A percentile compares a stretch with the other conserved stretches of the same genome.
Evolutionary conservation across 2,888 invertebrate genomes (phyloP).

Genomic region (Pandemis corylana): DNA sequence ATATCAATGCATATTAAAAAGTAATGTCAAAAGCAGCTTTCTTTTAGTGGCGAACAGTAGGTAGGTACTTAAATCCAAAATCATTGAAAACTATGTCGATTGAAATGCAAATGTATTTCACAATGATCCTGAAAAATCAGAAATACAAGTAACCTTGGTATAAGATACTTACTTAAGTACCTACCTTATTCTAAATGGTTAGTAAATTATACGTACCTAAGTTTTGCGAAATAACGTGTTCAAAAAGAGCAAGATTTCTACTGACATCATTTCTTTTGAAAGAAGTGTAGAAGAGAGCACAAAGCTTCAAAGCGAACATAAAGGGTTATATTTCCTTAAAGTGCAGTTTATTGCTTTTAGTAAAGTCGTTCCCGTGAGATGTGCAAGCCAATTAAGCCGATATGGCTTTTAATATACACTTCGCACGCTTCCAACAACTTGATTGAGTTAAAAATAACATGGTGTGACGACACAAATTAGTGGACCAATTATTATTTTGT

Average conservation of each 20-base stretch:
- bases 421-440: background rate
- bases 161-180: no score
- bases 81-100: no score
- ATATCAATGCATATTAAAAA: no score
- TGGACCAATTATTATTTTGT: background rate
- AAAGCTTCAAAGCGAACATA: background rate
- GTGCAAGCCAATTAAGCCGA: background rate
- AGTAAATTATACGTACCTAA: background rate
- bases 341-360: slow-evolving; percentile 19
- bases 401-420: background rate
- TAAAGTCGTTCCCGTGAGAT: slow-evolving; percentile 1
- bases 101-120: no score
- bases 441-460: background rate
- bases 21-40: no score
- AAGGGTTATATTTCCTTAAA: slow-evolving; percentile 12
- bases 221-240: background rate
- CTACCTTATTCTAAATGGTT: no score
- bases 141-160: no score
- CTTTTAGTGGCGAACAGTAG: no score
- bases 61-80: no score
- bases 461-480: background rate
- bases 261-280: background rate
- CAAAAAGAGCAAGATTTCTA: background rate
- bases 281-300: background rate
- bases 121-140: no score